Conservation (phyloP, 2,797 vertebrate genomes). For the Telmatherina bonti region DNA sequence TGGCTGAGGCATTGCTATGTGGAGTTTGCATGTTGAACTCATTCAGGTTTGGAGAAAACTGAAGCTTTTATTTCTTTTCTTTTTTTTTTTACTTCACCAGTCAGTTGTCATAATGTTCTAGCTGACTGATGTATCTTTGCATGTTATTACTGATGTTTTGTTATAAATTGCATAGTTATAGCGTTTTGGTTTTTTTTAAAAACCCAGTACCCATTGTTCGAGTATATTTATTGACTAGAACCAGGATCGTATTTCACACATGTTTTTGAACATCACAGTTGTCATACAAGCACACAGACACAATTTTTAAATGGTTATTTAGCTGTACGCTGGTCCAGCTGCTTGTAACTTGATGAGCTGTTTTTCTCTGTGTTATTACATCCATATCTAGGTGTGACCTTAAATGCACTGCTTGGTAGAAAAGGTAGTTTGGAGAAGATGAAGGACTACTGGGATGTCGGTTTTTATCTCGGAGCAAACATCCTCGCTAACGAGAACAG, state of each 20-base stretch:
- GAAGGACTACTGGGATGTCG: constrained; percentile 94
- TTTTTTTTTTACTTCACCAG: background rate
- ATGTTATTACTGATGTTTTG: background rate
- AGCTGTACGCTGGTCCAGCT: background rate
- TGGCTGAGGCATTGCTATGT: no score
- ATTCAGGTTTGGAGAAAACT: background rate
- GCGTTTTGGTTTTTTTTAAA: background rate
- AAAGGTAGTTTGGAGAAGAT: constrained; percentile 92
- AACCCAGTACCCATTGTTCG: background rate
- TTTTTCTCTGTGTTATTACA: background rate
- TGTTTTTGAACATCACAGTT: no score
- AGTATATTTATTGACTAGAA: background rate
- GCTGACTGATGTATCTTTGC: background rate
- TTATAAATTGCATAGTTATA: background rate
- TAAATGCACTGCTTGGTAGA: constrained; percentile 89
- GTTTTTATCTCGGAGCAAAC: constrained; percentile 91
- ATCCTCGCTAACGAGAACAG: constrained; percentile 87
- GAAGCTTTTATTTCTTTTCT: background rate
- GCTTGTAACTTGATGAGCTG: background rate
- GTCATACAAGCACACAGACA: no score
- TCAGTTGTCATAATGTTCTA: background rate
- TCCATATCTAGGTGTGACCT: constrained; percentile 84
- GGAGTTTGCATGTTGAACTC: no score
- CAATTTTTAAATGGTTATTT: background rate
- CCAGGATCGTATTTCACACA: background rate